These are phyloP conservation scores for Zosterops borbonicus DNA, from an alignment of 2,113 vertebrate species.

Conservation along the genomic window DNA sequence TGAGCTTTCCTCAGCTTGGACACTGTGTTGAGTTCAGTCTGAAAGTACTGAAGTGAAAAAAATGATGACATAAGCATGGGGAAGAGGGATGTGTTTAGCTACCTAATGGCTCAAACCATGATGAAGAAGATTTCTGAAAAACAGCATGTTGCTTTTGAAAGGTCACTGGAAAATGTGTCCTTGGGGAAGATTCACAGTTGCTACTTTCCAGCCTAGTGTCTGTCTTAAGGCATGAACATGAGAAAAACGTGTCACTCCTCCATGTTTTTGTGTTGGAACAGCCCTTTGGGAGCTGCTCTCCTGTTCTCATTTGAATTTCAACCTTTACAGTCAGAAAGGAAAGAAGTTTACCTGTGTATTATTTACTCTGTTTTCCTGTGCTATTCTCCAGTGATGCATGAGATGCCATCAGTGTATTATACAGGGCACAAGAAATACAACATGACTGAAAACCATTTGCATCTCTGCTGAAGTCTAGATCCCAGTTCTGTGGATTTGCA, in stretches of 20 bases:
- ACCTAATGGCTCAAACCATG: background rate
- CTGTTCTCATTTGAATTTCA: background rate
- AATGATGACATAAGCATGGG: background rate
- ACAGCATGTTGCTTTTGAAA: background rate
- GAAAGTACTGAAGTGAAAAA: background rate
- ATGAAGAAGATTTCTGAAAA: background rate
- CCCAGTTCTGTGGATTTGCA: background rate
- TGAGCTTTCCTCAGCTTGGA: background rate
- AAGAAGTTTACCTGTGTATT: background rate
- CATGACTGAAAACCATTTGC: background rate
- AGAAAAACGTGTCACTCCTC: background rate
- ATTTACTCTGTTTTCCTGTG: background rate
- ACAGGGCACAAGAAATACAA: background rate
- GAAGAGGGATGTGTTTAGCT: background rate
- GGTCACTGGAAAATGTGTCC: background rate
- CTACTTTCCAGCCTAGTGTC: background rate
- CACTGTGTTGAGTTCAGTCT: background rate
- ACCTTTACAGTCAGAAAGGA: background rate
- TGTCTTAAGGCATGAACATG: accelerated
- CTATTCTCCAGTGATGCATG: background rate
- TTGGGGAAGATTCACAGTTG: background rate
- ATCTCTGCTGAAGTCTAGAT: background rate
- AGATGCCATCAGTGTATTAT: background rate
- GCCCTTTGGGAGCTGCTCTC: background rate
- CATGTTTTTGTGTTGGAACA: background rate